phyloP scores from a whole-genome alignment of 1,140 invertebrate species.

The Brachionus angularis region DNA sequence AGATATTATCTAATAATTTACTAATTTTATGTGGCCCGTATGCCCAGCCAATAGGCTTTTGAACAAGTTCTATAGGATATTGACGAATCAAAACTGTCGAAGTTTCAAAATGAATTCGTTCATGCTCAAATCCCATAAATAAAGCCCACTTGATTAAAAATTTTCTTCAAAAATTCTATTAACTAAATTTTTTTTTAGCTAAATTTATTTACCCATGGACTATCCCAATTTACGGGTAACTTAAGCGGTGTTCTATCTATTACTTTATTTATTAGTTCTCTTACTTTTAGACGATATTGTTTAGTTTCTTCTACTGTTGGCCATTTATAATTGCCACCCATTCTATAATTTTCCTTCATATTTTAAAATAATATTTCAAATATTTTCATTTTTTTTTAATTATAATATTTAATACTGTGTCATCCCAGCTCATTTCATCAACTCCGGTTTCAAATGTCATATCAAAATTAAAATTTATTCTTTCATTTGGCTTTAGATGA shows the following conservation, averaged over 20 bases:
- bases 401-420: slow-evolving; percentile 50
- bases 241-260: slow-evolving; percentile 54
- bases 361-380: not conserved
- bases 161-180: not conserved
- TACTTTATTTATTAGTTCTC: slow-evolving; percentile 50
- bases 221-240: slow-evolving; percentile 55
- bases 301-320: slow-evolving; percentile 51
- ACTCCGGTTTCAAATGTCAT: slow-evolving; percentile 58
- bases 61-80: slow-evolving; percentile 52
- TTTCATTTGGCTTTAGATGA: slow-evolving; percentile 49
- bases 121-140: slow-evolving; percentile 58
- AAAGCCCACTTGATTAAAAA: slow-evolving; percentile 54
- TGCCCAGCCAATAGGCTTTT: slow-evolving; percentile 50
- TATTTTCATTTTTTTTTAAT: no score
- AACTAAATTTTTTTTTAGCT: not conserved
- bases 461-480: slow-evolving; percentile 53
- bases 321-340: slow-evolving; percentile 56
- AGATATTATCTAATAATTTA: slow-evolving; percentile 41
- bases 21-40: slow-evolving; percentile 52
- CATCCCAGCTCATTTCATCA: slow-evolving; percentile 59
- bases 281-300: slow-evolving; percentile 52
- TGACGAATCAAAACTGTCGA: slow-evolving; percentile 57
- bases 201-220: slow-evolving; percentile 49
- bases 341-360: slow-evolving; percentile 45
- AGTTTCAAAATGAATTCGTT: slow-evolving; percentile 57